Evolutionary conservation across 2,113 vertebrate species (phyloP).

Genomic region (Ramphastos sulfuratus): DNA sequence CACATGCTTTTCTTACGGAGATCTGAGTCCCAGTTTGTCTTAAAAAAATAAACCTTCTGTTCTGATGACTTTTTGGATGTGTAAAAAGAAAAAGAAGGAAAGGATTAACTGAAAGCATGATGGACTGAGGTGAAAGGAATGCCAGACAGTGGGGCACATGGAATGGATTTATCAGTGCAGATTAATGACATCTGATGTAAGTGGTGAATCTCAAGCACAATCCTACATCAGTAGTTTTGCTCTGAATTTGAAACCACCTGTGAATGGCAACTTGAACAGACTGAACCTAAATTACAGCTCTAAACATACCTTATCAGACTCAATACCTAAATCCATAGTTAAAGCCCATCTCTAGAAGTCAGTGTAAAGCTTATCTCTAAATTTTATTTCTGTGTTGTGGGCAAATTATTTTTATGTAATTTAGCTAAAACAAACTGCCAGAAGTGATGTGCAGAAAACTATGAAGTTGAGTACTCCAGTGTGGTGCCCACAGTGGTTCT

Average conservation of each 20-base stretch:
- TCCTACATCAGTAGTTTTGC: neutral
- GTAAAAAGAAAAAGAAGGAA: neutral
- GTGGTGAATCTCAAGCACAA: neutral
- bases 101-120: neutral
- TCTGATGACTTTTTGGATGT: neutral
- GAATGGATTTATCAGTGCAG: neutral
- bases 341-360: neutral
- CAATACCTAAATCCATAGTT: neutral
- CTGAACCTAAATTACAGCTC: neutral
- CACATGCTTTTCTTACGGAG: neutral
- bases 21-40: neutral
- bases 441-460: neutral
- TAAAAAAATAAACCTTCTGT: neutral
- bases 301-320: neutral
- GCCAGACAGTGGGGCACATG: neutral
- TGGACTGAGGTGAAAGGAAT: neutral
- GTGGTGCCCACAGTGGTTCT: neutral
- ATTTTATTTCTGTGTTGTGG: neutral
- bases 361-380: neutral
- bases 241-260: neutral
- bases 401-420: neutral
- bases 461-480: neutral
- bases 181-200: neutral
- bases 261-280: neutral
- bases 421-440: neutral